A percentile compares a stretch with the other conserved stretches of the same genome.
Evolutionary conservation across 2,797 vertebrate species (phyloP).

Genomic region (Sebastes steindachneri): DNA sequence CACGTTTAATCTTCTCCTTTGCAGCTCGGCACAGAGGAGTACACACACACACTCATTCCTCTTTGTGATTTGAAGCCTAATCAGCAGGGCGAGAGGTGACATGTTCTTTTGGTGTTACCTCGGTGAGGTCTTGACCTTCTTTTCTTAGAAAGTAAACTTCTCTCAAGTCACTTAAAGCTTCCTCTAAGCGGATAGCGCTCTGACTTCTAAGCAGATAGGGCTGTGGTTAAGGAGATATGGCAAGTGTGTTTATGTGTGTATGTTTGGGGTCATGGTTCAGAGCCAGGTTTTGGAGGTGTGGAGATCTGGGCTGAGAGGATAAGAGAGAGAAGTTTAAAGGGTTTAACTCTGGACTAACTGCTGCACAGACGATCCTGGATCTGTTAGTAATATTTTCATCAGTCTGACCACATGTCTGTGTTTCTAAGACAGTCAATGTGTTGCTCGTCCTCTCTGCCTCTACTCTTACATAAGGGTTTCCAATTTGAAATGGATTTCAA

Average conservation of each 20-base stretch:
- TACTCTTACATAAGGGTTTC: constrained; percentile 15
- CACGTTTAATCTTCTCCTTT: neutral
- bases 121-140: constrained; percentile 9
- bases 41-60: neutral
- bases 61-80: constrained; percentile 7
- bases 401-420: neutral
- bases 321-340: constrained; percentile 1
- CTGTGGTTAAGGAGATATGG: constrained; percentile 48
- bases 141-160: constrained; percentile 42
- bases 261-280: constrained; percentile 21
- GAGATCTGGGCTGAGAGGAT: constrained; percentile 22
- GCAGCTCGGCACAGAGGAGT: neutral
- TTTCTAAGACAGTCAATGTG: neutral
- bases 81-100: constrained; percentile 4
- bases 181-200: constrained; percentile 30
- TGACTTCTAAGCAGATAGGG: constrained; percentile 50
- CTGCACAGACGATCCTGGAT: neutral
- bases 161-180: constrained; percentile 27
- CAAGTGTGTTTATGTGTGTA: constrained; percentile 20
- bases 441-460: neutral
- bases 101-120: constrained; percentile 22
- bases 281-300: constrained; percentile 7
- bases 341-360: constrained; percentile 18
- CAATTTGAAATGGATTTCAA: constrained; percentile 36
- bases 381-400: neutral